Evolutionary conservation across 2,888 invertebrate genomes (phyloP), one percentile per base, ranked within the genome.

Genomic region (Leptinotarsa juncta): DNA sequence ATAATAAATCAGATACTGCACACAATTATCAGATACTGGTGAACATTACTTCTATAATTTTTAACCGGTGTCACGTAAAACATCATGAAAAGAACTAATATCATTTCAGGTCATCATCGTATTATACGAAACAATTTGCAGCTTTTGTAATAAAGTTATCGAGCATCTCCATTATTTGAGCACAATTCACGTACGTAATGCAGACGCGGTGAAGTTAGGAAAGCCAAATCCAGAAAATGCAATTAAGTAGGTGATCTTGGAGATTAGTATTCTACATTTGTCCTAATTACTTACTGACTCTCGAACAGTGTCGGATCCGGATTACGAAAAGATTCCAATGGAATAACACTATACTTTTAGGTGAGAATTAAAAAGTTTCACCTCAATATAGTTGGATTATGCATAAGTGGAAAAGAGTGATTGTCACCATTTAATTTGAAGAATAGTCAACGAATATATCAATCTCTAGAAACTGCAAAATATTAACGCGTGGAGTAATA

Each of bases 201-300:
- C 48, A 32, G 66, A 48, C 48, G 18, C 42, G n/a, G 66, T 20
- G 48, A 66, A 42, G 42, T 66, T 18, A 15, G 66, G 42, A 42
- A 42, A 10, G 65, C 50, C 67, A 16, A 67, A 67, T 74, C 68
- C 65, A 49, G 75, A 68, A 71, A 76, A 76, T 65, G 75, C 71
- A 77, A 77, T 77, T 74, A 72, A 70, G 67, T 60, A 74, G 70
- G 73, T 75, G 75, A 73, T 75, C 67, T 57, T 51, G 67, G 70
- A 76, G 69, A 77, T 77, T 75, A 74, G 75, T 76, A 75, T 72
- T 72, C 67, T 49, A 69, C 60, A 67, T 65, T 70, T 67, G 70
- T 70, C 50, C 70, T 73, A 73, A 73, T 71, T 76, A 74, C 72
- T 67, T 68, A 69, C 72, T 70, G 75, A 75, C 77, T 75, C 68